Evolutionary conservation across 2,888 invertebrate genomes (phyloP), one percentile per base, ranked within the genome.

Genomic region (Caenorhabditis drosophilae): DNA sequence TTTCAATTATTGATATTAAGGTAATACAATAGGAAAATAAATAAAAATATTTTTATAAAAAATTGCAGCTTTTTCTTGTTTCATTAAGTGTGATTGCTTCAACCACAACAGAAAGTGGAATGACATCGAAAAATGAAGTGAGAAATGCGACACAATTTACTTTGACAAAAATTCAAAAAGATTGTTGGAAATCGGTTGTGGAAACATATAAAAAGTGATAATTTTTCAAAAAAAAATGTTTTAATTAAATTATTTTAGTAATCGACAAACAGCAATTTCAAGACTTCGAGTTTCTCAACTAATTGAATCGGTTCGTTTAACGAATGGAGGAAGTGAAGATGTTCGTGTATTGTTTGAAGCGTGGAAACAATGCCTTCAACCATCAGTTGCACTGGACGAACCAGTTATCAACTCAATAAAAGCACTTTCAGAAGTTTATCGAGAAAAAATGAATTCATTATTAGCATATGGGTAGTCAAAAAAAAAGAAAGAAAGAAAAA

Each of bases 271-370:
- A 0, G 60, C 67, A 12, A 25, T 52, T 11, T 41, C 54, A 0
- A 59, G 60, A 12, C 56, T 67, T 20, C 60, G 67, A 12, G 35
- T 48, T 4, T 48, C 60, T 4, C 60, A 59, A 46, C 35, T 61
- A 16, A 22, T 56, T 34, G 60, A 67, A n/a, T 23, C 60, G 16
- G 67, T 67, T 16, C 54, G 67, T 38, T 44, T 67, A n/a, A 61
- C 49, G 16, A 36, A 58, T 4, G 56, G 54, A n/a, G 53, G 57
- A n/a, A 50, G 54, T 3, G 67, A 67, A 61, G 67, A 67, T 49
- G 67, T 67, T 35, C 52, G 60, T n/a, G 60, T 67, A n/a, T 38
- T 67, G 20, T 67, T 60, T 49, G 60, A 67, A 23, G 40, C 53
- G 15, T 67, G 67, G 67, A 67, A 61, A 26, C 20, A 44, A 4